Evolutionary conservation across 2,888 invertebrate species (phyloP), one percentile per base, ranked within the genome.

Genomic region (Lasioglossum figueresi): DNA sequence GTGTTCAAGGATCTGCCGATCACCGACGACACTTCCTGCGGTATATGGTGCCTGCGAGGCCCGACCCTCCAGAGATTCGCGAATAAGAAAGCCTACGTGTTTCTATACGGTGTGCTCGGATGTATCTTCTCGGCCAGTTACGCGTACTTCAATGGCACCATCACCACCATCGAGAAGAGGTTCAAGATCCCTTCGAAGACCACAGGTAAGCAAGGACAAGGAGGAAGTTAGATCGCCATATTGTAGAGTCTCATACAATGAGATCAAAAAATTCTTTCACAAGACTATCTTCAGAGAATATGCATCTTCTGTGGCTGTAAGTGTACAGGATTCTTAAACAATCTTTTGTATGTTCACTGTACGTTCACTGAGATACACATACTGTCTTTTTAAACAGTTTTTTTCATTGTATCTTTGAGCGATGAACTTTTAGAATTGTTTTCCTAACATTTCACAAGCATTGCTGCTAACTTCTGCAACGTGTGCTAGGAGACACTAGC

Each of bases 131-230:
- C 96, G 34, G 97, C 97, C 91, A 96, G 96, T 83, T 97, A 96
- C 91, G 96, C 97, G 5, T 97, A 97, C 92, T 97, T 97, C 91
- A 97, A 97, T 91, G 97, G 97, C n/a, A 97, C 97, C 45, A 97
- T 97, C 84, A 97, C 97, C 76, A 97, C 97, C 4, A 95, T 97
- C 86, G 97, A 97, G 94, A 97, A 97, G 92, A 95, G 97, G 88
- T 97, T 97, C 93, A 97, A 97, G 94, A 97, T 97, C 92, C 97
- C 97, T 27, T 97, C 97, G 63, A 96, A 96, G 93, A 97, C 97
- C 43, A 97, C 97, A 88, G 97, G 96, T 96, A 92, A 95, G 93
- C 90, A 27, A 4, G 12, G 12, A 12, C 12, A 4, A 12, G n/a
- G 12, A 56, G n/a, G 2, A n/a, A 0, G 4, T 45, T 45, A 4